phyloP scores from a whole-genome alignment of 2,113 vertebrate species.

The Actinemys pallida region DNA sequence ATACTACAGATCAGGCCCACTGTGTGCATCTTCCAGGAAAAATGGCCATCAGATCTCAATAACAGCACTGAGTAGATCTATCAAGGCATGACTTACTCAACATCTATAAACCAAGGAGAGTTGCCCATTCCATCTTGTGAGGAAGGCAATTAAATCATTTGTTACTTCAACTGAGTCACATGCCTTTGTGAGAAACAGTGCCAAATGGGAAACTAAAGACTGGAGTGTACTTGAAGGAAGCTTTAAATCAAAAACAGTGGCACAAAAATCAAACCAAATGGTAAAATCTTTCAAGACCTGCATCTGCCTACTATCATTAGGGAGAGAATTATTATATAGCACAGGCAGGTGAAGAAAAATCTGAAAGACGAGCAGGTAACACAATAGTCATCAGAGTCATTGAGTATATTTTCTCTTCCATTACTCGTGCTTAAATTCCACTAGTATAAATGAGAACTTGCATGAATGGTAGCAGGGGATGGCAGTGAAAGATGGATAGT shows the following conservation, averaged over 20 bases:
- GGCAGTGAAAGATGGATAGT: not conserved
- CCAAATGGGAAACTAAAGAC: slow-evolving; percentile 4
- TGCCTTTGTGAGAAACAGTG: not conserved
- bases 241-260: slow-evolving; percentile 4
- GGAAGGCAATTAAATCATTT: slow-evolving; percentile 21
- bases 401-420: not conserved
- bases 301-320: not conserved
- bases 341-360: not conserved
- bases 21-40: slow-evolving; percentile 54
- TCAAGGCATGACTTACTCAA: slow-evolving; percentile 54
- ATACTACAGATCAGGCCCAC: slow-evolving; percentile 23
- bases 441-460: not conserved
- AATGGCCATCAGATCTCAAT: slow-evolving; percentile 10
- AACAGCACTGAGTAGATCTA: slow-evolving; percentile 44
- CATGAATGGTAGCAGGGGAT: not conserved
- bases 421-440: not conserved
- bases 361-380: not conserved
- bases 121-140: slow-evolving; percentile 37
- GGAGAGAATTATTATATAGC: not conserved
- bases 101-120: not conserved
- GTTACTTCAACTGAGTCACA: slow-evolving; percentile 19
- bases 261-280: slow-evolving; percentile 4
- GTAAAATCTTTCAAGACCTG: not conserved
- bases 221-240: not conserved
- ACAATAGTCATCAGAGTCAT: not conserved